Percentiles rank a stretch among this genome's conserved stretches.
phyloP scores from a whole-genome alignment of 2,113 vertebrate genomes.

The Corynorhinus townsendii region DNA sequence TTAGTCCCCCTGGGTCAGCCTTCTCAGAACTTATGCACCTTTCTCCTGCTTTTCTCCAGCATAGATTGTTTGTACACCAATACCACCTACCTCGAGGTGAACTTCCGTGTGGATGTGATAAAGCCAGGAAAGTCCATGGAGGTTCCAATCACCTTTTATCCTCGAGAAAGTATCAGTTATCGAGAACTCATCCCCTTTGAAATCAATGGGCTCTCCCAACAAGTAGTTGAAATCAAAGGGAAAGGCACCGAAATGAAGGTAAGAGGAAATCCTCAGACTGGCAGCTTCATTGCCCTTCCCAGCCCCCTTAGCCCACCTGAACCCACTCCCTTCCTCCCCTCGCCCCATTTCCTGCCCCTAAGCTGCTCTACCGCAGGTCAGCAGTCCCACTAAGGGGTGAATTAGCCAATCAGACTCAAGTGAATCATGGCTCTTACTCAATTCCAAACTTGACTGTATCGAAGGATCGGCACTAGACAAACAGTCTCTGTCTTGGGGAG shows the following conservation, averaged over 20 bases:
- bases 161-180: conserved; percentile 81
- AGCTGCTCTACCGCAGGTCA: not conserved
- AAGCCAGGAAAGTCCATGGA: conserved; percentile 79
- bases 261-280: not conserved
- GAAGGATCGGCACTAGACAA: not conserved
- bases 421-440: not conserved
- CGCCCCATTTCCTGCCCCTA: not conserved
- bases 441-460: not conserved
- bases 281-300: not conserved
- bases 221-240: conserved; percentile 84
- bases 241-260: conserved; percentile 90
- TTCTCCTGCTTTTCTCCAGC: conserved; percentile 75
- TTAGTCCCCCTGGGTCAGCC: not conserved
- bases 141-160: conserved; percentile 86
- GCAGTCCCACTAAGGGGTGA: not conserved
- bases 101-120: conserved; percentile 77
- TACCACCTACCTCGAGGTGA: conserved; percentile 80
- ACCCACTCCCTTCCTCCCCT: not conserved
- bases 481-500: not conserved
- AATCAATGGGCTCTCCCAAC: conserved; percentile 82
- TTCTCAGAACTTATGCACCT: not conserved
- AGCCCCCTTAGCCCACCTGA: not conserved
- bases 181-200: conserved; percentile 84
- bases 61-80: conserved; percentile 84
- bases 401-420: not conserved